Evolutionary conservation across 2,113 vertebrate genomes (phyloP).

Genomic region (Agapornis roseicollis): DNA sequence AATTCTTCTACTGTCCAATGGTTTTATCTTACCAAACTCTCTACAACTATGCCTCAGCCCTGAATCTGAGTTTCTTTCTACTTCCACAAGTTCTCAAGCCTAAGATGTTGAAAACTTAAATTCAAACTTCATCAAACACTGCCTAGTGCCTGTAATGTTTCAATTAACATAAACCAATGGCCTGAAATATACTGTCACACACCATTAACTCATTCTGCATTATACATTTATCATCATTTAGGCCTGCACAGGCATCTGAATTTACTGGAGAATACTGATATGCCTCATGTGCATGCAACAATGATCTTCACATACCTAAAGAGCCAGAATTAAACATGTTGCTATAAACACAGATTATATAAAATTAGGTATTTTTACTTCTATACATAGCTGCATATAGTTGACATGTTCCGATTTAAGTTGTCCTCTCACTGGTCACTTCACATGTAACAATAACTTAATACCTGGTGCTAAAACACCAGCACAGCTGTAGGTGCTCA

Average conservation of each 20-base stretch:
- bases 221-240: not conserved
- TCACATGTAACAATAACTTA: constrained; percentile 6
- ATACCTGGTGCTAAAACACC: not conserved
- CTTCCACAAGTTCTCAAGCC: not conserved
- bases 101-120: not conserved
- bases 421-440: not conserved
- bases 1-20: not conserved
- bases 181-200: not conserved
- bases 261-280: not conserved
- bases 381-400: not conserved
- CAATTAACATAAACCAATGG: not conserved
- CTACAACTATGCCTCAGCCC: not conserved
- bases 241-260: not conserved
- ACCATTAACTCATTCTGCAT: not conserved
- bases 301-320: not conserved
- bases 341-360: not conserved
- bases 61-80: not conserved
- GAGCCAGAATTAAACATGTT: not conserved
- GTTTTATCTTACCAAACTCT: not conserved
- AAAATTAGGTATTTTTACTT: not conserved
- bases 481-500: not conserved
- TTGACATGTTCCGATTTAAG: not conserved
- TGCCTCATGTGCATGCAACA: not conserved
- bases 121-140: not conserved
- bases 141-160: not conserved